Evolutionary conservation across 2,113 vertebrate genomes (phyloP).

Genomic region (Ciconia maguari): DNA sequence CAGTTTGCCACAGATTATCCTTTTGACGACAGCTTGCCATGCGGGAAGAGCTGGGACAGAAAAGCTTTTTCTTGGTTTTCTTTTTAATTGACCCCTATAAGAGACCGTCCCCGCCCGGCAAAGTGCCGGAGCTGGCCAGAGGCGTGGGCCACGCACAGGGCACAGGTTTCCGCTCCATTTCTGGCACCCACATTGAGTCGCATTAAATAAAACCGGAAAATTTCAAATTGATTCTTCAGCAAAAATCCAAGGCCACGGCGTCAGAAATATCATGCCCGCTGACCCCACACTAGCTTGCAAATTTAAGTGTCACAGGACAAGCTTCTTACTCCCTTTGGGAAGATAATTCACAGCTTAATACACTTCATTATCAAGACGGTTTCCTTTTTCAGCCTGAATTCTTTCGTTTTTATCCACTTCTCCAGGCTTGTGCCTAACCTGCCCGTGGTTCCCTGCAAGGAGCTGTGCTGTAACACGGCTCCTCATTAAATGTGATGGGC

Average conservation of each 20-base stretch:
- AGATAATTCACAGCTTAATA: not conserved
- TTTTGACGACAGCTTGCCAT: rapidly evolving
- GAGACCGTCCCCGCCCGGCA: rapidly evolving
- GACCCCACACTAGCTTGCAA: too few relatives aligned
- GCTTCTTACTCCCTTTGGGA: not conserved
- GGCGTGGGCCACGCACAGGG: rapidly evolving
- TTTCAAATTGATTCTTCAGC: not conserved
- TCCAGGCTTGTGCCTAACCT: not conserved
- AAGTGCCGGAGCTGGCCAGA: rapidly evolving
- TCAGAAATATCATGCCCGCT: not conserved
- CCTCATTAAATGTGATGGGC: rapidly evolving
- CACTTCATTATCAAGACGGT: rapidly evolving
- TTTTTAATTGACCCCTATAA: not conserved
- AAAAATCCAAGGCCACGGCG: not conserved
- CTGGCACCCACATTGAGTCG: rapidly evolving
- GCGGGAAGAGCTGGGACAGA: not conserved
- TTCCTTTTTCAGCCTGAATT: not conserved
- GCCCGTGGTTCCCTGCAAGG: rapidly evolving
- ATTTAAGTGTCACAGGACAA: rapidly evolving
- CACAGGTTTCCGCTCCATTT: rapidly evolving
- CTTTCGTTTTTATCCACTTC: not conserved
- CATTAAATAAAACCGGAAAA: not conserved
- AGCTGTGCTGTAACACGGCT: not conserved
- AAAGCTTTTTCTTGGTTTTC: not conserved
- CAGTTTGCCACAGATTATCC: not conserved